phyloP scores from a whole-genome alignment of 2,888 invertebrate genomes.

The Halocaridina rubra region DNA sequence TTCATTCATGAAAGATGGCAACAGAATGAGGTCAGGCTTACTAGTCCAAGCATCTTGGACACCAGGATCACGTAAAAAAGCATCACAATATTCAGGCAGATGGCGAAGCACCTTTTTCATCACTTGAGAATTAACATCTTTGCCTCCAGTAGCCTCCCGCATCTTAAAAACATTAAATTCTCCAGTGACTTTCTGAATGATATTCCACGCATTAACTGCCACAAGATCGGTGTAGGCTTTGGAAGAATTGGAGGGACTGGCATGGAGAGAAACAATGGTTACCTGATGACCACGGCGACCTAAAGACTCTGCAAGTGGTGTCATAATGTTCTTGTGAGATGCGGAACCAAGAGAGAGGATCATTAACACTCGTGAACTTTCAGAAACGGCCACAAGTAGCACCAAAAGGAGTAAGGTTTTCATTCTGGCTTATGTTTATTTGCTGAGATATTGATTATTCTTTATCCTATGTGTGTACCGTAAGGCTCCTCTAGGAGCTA shows the following conservation, averaged over 20 bases:
- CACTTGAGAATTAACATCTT: constrained; percentile 52
- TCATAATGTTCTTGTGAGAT: constrained; percentile 63
- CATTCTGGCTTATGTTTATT: background rate
- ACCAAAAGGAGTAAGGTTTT: background rate
- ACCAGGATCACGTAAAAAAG: constrained; percentile 57
- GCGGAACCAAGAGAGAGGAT: constrained; percentile 58
- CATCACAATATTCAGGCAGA: constrained; percentile 60
- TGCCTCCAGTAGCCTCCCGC: constrained; percentile 42
- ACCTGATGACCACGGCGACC: constrained; percentile 57
- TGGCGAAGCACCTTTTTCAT: constrained; percentile 60
- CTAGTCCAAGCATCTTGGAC: constrained; percentile 44
- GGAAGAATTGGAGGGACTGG: constrained; percentile 26
- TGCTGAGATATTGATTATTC: background rate
- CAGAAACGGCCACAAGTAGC: background rate
- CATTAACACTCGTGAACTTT: constrained; percentile 57
- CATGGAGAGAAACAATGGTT: constrained; percentile 58
- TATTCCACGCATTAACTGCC: constrained; percentile 35
- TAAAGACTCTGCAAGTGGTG: constrained; percentile 56
- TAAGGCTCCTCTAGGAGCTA: background rate
- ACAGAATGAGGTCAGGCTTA: constrained; percentile 70
- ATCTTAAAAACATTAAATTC: constrained; percentile 61
- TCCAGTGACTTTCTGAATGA: constrained; percentile 43
- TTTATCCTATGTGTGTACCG: background rate
- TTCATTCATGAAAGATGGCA: constrained; percentile 72
- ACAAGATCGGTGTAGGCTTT: constrained; percentile 57